These are phyloP conservation scores for Anthopleura sola DNA, from an alignment of 64 coral and sea anemone genomes.

Conservation along the genomic window DNA sequence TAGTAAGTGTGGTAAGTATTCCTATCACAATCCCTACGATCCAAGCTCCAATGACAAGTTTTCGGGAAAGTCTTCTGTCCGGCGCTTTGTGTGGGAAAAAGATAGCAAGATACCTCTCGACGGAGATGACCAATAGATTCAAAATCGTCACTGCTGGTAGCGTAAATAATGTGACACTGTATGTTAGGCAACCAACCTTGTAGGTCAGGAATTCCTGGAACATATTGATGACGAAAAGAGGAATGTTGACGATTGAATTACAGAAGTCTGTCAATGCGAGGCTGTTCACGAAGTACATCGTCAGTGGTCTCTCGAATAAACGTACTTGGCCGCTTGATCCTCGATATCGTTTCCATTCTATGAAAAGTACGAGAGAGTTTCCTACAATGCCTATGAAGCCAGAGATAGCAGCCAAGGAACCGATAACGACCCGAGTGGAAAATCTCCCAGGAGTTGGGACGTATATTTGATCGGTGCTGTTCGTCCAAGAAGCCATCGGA, in stretches of 20 bases:
- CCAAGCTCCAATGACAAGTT: background rate
- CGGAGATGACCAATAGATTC: conserved; percentile 1
- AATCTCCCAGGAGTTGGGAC: background rate
- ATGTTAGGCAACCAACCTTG: background rate
- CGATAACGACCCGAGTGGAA: background rate
- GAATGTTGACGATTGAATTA: background rate
- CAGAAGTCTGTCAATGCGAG: background rate
- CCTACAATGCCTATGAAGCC: background rate
- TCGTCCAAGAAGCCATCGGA: background rate
- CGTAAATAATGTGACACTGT: background rate
- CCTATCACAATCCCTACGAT: background rate
- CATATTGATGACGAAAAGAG: background rate
- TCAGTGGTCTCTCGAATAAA: background rate
- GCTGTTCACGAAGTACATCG: conserved; percentile 9
- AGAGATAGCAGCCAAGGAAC: background rate
- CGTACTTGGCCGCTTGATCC: background rate
- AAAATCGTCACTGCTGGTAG: background rate
- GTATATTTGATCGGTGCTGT: background rate
- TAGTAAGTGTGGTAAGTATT: background rate
- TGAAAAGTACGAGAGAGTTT: background rate
- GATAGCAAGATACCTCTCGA: background rate
- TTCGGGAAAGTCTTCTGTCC: background rate
- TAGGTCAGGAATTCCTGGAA: background rate
- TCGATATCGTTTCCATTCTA: background rate
- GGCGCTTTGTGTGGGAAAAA: background rate